phyloP scores from a whole-genome alignment of 2,797 vertebrate genomes.

The Petrocephalus sullivani region DNA sequence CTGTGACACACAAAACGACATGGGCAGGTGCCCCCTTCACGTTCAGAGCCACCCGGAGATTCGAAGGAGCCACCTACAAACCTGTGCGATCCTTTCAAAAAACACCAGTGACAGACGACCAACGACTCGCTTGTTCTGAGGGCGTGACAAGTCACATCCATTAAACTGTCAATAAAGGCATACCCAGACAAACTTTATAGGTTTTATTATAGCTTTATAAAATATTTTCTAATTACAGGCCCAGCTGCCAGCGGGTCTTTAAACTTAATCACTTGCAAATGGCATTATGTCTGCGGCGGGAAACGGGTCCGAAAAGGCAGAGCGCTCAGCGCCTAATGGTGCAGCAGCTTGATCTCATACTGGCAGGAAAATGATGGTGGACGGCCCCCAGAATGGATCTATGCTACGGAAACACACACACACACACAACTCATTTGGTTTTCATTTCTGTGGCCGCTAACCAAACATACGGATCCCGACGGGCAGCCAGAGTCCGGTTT shows the following conservation, averaged over 20 bases:
- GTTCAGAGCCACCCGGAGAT: background rate
- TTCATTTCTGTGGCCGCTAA: background rate
- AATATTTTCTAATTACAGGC: background rate
- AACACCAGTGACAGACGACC: background rate
- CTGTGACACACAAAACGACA: background rate
- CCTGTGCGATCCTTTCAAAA: background rate
- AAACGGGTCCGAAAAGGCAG: background rate
- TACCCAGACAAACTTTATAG: background rate
- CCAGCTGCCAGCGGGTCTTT: slow-evolving; percentile 13
- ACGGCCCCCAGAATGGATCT: background rate
- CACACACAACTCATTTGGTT: background rate
- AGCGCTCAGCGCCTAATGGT: background rate
- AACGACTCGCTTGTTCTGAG: background rate
- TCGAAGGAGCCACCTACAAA: background rate
- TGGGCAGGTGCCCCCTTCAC: background rate
- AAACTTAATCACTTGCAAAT: slow-evolving; percentile 8
- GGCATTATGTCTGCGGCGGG: background rate
- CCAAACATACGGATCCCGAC: background rate
- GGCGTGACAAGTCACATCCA: background rate
- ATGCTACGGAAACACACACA: background rate
- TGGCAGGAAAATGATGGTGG: background rate
- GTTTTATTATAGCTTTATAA: slow-evolving; percentile 1
- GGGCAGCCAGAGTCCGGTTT: background rate
- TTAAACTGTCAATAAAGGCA: background rate
- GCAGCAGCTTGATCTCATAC: background rate